Percentiles rank a stretch among this genome's conserved stretches.
These are phyloP conservation scores for Montipora cactus DNA, from an alignment of 64 coral and sea anemone genomes.

Conservation along the genomic window DNA sequence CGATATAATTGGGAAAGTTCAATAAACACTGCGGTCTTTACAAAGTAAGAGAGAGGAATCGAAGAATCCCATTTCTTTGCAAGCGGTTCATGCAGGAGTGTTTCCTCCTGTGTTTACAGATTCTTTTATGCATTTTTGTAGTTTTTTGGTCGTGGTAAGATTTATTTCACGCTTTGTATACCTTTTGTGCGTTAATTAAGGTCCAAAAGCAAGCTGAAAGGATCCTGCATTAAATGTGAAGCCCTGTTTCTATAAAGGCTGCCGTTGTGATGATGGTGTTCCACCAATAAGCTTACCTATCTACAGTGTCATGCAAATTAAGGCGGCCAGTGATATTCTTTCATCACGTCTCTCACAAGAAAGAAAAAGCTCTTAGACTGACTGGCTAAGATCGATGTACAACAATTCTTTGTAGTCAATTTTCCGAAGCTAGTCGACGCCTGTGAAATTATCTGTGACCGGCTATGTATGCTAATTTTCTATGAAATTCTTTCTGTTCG, in stretches of 20 bases:
- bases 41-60: background rate
- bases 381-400: background rate
- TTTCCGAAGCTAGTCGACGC: background rate
- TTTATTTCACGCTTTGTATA: background rate
- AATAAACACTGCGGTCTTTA: background rate
- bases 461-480: background rate
- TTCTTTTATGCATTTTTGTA: background rate
- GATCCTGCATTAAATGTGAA: background rate
- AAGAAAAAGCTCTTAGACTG: conserved; percentile 6
- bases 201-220: background rate
- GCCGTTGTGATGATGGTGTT: conserved; percentile 6
- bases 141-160: background rate
- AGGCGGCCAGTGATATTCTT: background rate
- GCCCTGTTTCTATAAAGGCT: conserved; percentile 1
- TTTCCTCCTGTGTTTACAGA: background rate
- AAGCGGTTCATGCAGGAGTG: background rate
- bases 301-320: conserved; percentile 20
- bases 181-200: background rate
- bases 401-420: background rate
- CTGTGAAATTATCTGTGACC: background rate
- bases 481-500: background rate
- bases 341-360: background rate
- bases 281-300: background rate
- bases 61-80: background rate
- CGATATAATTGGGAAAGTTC: conserved; percentile 25